Conservation (phyloP, 2,797 vertebrate species). For the Leptodactylus fallax region DNA sequence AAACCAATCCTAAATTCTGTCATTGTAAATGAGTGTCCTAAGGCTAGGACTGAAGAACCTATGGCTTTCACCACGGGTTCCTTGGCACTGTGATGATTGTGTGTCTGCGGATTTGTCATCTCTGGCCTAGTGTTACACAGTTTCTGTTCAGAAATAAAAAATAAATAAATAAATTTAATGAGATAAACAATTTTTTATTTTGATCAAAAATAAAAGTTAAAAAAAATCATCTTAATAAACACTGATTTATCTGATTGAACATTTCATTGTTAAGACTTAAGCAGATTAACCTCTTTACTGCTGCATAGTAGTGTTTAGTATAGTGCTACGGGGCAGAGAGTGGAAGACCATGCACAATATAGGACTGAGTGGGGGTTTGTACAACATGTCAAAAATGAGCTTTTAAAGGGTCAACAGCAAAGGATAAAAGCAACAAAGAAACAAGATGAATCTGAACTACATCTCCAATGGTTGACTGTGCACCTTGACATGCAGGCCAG, state of each 20-base stretch:
- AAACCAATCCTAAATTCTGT: too few species aligned
- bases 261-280: slow-evolving; percentile 34
- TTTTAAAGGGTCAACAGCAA: neutral
- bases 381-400: neutral
- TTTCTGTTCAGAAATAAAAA: neutral
- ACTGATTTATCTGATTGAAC: slow-evolving; percentile 10
- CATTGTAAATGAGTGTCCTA: too few species aligned
- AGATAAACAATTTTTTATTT: slow-evolving; percentile 46
- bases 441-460: neutral
- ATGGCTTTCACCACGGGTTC: too few species aligned
- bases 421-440: neutral
- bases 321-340: neutral
- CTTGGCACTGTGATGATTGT: too few species aligned
- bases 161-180: neutral
- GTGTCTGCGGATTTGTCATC: too few species aligned
- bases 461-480: neutral
- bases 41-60: too few species aligned
- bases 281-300: slow-evolving; percentile 34
- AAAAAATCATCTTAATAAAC: slow-evolving; percentile 40
- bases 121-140: neutral
- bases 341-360: neutral
- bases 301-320: neutral
- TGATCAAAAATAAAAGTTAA: slow-evolving; percentile 45
- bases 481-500: neutral
- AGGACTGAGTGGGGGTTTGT: neutral